Evolutionary conservation across 2,888 invertebrate genomes (phyloP).

Genomic region (Acleris literana): DNA sequence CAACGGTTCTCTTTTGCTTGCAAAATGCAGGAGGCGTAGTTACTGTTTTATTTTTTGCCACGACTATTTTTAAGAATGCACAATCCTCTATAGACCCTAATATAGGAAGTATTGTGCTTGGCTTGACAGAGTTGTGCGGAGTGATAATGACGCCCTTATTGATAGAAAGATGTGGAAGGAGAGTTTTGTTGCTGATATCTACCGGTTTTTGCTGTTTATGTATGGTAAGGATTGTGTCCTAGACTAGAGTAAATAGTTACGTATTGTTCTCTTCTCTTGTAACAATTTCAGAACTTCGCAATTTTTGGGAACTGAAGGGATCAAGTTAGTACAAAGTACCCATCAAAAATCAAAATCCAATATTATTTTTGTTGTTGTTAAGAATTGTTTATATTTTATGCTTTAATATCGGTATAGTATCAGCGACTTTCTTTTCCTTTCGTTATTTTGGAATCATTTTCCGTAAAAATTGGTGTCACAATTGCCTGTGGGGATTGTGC

Average conservation of each 20-base stretch:
- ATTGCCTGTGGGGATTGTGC: no score
- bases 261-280: no score
- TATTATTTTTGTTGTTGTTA: neutral
- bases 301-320: no score
- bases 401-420: no score
- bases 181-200: conserved; percentile 13
- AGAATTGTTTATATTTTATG: no score
- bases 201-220: neutral
- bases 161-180: conserved; percentile 14
- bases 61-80: conserved; percentile 18
- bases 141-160: conserved; percentile 4
- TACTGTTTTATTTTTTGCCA: conserved; percentile 9
- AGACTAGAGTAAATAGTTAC: no score
- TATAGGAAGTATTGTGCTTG: conserved; percentile 16
- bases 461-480: no score
- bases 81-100: conserved; percentile 16
- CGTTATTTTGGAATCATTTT: no score
- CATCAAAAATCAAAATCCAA: no score
- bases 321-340: no score
- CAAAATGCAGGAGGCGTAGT: conserved; percentile 1
- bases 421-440: no score
- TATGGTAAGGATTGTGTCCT: neutral
- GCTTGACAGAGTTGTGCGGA: conserved; percentile 13
- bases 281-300: no score
- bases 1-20: conserved; percentile 1